A percentile compares a stretch with the other conserved stretches of the same genome.
These are phyloP conservation scores for Diogma glabrata DNA, from an alignment of 2,888 invertebrate genomes.

Conservation along the genomic window DNA sequence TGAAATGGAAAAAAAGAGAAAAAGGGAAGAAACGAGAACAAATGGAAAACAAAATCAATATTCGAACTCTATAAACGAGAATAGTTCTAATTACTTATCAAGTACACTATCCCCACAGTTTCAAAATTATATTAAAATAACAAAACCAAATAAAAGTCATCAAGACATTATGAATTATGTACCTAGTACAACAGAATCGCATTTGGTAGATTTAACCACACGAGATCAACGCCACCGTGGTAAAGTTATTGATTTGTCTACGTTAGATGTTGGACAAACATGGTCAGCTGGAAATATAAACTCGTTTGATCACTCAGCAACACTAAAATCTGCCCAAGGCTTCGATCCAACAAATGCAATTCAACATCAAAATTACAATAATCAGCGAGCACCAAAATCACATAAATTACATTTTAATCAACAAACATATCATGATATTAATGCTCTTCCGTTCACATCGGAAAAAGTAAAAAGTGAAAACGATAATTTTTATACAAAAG, in stretches of 20 bases:
- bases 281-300: constrained; percentile 22
- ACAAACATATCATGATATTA: constrained; percentile 35
- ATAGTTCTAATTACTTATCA: too few relatives aligned
- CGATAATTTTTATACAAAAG: neutral
- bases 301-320: constrained; percentile 32
- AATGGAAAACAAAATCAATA: neutral
- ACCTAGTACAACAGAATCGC: neutral
- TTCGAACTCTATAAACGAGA: too few relatives aligned
- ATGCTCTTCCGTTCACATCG: constrained; percentile 31
- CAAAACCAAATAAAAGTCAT: too few relatives aligned
- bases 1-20: constrained; percentile 25
- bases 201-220: neutral
- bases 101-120: neutral
- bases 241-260: constrained; percentile 20
- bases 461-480: constrained; percentile 21
- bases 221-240: constrained; percentile 14
- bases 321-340: constrained; percentile 32
- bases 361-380: constrained; percentile 7
- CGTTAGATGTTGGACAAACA: constrained; percentile 21
- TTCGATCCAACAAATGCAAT: constrained; percentile 32
- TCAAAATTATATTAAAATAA: too few relatives aligned
- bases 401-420: constrained; percentile 33
- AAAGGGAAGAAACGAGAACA: neutral
- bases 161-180: neutral
- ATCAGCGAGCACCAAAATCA: too few relatives aligned